Percentiles rank a stretch among this genome's conserved stretches.
Evolutionary conservation across 2,113 vertebrate species (phyloP).

Genomic region (Phocoena phocoena): DNA sequence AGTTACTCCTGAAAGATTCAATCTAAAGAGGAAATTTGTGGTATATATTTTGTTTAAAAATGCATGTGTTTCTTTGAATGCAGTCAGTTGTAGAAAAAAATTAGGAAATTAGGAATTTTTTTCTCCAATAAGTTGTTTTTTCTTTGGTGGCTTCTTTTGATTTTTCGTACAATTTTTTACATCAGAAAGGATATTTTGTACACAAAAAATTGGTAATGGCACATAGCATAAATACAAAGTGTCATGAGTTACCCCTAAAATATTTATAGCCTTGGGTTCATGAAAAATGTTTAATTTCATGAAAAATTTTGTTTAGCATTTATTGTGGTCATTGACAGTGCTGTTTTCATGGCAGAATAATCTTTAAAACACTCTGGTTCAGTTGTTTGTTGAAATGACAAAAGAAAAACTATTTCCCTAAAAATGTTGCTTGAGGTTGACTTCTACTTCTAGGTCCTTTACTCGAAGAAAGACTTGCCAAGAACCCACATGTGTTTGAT

Average conservation of each 20-base stretch:
- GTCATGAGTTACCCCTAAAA: neutral
- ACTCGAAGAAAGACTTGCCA: neutral
- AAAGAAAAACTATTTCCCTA: neutral
- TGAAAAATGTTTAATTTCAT: conserved; percentile 7
- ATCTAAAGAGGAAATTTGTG: neutral
- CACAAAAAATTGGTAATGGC: neutral
- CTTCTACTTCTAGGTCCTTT: neutral
- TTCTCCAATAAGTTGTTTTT: neutral
- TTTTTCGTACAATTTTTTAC: neutral
- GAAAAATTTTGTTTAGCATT: conserved; percentile 3
- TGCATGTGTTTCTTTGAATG: neutral
- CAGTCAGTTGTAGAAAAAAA: neutral
- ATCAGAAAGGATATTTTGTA: neutral
- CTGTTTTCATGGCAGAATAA: conserved; percentile 15
- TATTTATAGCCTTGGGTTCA: neutral
- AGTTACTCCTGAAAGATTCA: neutral
- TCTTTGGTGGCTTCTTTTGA: neutral
- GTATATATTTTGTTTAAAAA: conserved; percentile 7
- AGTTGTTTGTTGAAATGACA: neutral
- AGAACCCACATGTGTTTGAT: neutral
- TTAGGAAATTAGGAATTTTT: neutral
- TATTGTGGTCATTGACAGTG: neutral
- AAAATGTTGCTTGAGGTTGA: neutral
- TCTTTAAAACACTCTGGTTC: neutral
- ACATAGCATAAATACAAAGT: neutral